Evolutionary conservation across 2,888 invertebrate species (phyloP), one percentile per base, ranked within the genome.

Genomic region (Catocala nupta): DNA sequence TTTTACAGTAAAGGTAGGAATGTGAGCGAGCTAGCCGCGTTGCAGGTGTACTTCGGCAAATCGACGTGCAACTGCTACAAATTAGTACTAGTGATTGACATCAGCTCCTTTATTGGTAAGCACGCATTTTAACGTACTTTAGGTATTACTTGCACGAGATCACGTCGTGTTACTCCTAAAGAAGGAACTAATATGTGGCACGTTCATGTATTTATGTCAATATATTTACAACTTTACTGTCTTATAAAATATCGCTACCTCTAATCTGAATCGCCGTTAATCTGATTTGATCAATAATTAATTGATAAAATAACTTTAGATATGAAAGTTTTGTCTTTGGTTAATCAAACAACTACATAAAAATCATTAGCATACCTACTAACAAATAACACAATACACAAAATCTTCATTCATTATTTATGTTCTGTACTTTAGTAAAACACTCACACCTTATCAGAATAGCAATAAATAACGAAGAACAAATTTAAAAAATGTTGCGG

Each of bases 51-150:
- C 71, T 92, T 84, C 64, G 78, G 77, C 0, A 89, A 88, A 53
- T 83, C 92, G 0, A 88, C 87, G 0, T 92, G 90, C 68, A 92
- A 87, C 55, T 92, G 92, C 55, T 93, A 91, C 68, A 89, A 86
- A 54, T 68, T 89, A 59, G 81, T 80, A 0, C 73, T 91, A 4
- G 68, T 93, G 0, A 90, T 90, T 39, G 90, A 92, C 51, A 54
- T 85, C 52, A 90, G 81, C 53, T 86, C 88, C 61, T 88, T 93
- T 10, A 84, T 92, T 10, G 93, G 93, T 93, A 77, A 71, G 81
- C 73, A 16, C 8, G 13, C 39, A 5, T 16, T 13, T 49, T 33
- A 49, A 33, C 10, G 11, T 9, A 11, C 16, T 3, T 3, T 25
- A 25, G 4, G 25, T 25, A 25, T 39, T 39, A 39, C 36, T 39